These are phyloP conservation scores for Sipha maydis DNA, from an alignment of 2,888 invertebrate species.

Conservation along the genomic window DNA sequence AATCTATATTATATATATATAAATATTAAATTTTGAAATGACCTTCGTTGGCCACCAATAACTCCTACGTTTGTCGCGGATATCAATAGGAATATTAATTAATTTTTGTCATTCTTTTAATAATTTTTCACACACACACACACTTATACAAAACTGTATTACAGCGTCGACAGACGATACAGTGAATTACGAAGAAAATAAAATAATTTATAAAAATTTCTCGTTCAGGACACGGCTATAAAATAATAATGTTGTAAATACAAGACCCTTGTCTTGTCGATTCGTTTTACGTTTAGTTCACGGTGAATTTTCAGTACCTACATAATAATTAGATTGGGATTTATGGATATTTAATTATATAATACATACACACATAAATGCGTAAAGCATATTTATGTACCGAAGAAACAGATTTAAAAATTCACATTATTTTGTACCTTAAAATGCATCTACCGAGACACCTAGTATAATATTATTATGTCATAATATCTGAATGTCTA, in stretches of 20 bases:
- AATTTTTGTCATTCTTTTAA: neutral
- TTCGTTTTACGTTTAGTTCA: constrained; percentile 12
- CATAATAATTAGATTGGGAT: neutral
- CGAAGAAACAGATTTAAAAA: neutral
- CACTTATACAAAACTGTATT: neutral
- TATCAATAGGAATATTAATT: constrained; percentile 19
- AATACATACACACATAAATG: neutral
- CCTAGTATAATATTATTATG: neutral
- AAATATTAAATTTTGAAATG: neutral
- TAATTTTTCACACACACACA: neutral
- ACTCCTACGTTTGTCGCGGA: neutral
- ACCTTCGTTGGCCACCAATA: constrained; percentile 8
- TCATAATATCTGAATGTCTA: neutral
- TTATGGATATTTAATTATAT: neutral
- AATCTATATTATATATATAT: neutral
- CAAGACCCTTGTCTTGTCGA: constrained; percentile 2
- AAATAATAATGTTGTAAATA: neutral
- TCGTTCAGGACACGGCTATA: neutral
- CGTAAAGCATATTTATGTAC: neutral
- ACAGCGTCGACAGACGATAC: neutral
- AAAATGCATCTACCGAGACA: neutral
- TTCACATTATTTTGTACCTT: neutral
- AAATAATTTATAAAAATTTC: neutral
- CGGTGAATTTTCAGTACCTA: neutral
- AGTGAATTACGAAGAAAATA: neutral